A percentile compares a stretch with the other conserved stretches of the same genome.
phyloP scores from a whole-genome alignment of 2,797 vertebrate species.

The Glyptemys insculpta region DNA sequence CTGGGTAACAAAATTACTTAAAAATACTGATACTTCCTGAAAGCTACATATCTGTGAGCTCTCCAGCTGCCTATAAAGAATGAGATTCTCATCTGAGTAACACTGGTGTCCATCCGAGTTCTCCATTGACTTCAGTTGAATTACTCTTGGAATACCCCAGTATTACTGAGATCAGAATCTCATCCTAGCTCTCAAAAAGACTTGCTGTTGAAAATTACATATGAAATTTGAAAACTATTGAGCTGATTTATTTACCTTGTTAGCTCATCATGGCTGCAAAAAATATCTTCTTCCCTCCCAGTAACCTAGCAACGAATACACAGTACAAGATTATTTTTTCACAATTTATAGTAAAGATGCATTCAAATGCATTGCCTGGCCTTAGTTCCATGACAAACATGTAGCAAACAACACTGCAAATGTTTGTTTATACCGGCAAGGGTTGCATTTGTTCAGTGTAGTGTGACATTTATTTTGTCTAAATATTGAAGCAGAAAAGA shows the following conservation, averaged over 20 bases:
- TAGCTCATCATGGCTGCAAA: slow-evolving; percentile 53
- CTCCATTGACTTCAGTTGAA: background rate
- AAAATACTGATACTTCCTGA: background rate
- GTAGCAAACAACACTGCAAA: slow-evolving; percentile 60
- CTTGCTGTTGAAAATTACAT: slow-evolving; percentile 51
- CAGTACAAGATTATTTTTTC: slow-evolving; percentile 58
- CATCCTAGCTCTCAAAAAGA: slow-evolving; percentile 21
- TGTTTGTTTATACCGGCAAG: slow-evolving; percentile 74
- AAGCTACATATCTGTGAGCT: too few relatives aligned
- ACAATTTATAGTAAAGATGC: slow-evolving; percentile 60
- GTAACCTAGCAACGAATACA: slow-evolving; percentile 66
- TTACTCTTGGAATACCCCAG: background rate
- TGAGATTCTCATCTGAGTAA: background rate
- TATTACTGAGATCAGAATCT: background rate
- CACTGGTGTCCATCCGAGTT: background rate
- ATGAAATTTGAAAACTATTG: slow-evolving; percentile 63
- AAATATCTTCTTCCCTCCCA: slow-evolving; percentile 52
- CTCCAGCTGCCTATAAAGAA: background rate
- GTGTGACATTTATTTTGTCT: slow-evolving; percentile 50
- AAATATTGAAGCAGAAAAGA: slow-evolving; percentile 54
- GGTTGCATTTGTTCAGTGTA: slow-evolving; percentile 61
- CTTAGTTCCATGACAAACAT: slow-evolving; percentile 65
- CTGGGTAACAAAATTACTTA: background rate
- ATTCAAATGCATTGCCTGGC: slow-evolving; percentile 68
- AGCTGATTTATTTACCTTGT: slow-evolving; percentile 67